phyloP scores from a whole-genome alignment of 2,888 invertebrate genomes.

The Melanchra persicariae region DNA sequence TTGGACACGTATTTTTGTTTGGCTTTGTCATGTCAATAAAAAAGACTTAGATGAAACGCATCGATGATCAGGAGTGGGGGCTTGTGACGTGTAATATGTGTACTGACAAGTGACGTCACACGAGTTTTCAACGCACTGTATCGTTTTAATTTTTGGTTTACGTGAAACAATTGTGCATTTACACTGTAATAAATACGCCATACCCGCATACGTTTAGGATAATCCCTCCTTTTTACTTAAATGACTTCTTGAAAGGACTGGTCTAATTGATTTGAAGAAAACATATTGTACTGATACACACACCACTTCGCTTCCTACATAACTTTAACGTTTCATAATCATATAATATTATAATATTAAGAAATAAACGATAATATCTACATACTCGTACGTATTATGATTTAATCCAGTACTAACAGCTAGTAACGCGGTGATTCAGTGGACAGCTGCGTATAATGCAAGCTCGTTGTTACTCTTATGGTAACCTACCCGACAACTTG shows the following conservation, averaged over 20 bases:
- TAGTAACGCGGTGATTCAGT: slow-evolving; percentile 65
- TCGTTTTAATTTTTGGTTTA: too few species aligned
- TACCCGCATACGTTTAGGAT: slow-evolving; percentile 20
- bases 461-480: slow-evolving; percentile 65
- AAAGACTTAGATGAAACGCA: too few species aligned
- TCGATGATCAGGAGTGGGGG: too few species aligned
- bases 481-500: slow-evolving; percentile 62
- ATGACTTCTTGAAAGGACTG: too few species aligned
- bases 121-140: too few species aligned
- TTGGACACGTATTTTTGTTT: too few species aligned
- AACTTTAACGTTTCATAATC: background rate
- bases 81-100: too few species aligned
- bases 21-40: too few species aligned
- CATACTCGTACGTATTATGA: slow-evolving; percentile 30
- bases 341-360: slow-evolving; percentile 5
- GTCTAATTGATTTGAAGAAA: background rate
- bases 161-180: too few species aligned
- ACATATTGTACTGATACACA: too few species aligned
- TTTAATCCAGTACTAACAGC: slow-evolving; percentile 39
- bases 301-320: background rate
- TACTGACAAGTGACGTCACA: too few species aligned
- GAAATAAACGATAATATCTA: slow-evolving; percentile 7
- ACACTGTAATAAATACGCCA: background rate
- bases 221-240: too few species aligned
- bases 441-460: slow-evolving; percentile 64